These are phyloP conservation scores for Aspidoscelis tigris DNA, from an alignment of 2,113 vertebrate genomes.

Conservation along the genomic window DNA sequence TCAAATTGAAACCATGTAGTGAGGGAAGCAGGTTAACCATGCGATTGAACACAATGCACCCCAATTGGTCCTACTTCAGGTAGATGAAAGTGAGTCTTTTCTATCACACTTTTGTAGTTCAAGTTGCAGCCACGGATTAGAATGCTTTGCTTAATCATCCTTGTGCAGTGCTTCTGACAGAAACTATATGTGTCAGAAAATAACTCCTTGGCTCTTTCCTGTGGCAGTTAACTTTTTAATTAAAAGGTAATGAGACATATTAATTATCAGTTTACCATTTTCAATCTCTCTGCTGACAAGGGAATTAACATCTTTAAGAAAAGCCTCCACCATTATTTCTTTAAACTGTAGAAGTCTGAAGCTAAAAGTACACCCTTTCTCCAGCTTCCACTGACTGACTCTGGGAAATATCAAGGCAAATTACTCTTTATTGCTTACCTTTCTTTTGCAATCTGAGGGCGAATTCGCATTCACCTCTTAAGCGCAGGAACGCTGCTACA, in stretches of 20 bases:
- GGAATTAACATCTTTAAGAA: constrained; percentile 59
- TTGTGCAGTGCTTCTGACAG: constrained; percentile 21
- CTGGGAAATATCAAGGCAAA: constrained; percentile 6
- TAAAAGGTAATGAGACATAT: constrained; percentile 65
- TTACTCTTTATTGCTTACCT: neutral
- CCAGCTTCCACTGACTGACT: constrained; percentile 32
- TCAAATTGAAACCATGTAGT: no score
- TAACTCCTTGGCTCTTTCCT: constrained; percentile 30
- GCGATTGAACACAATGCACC: no score
- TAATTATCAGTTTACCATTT: constrained; percentile 72
- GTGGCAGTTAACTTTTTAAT: constrained; percentile 66
- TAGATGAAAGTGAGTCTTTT: no score
- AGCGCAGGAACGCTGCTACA: no score
- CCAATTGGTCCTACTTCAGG: no score
- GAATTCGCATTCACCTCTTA: no score
- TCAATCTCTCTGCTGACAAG: constrained; percentile 65
- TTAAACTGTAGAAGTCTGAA: constrained; percentile 29
- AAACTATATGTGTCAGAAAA: constrained; percentile 12
- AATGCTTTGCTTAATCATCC: neutral
- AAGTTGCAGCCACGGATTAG: neutral
- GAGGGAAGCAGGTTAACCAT: no score
- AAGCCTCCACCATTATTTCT: constrained; percentile 62
- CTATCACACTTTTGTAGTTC: no score
- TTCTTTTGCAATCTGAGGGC: no score
- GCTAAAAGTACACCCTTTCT: constrained; percentile 29